Evolutionary conservation across 2,888 invertebrate species (phyloP).

Genomic region (Merodon equestris): DNA sequence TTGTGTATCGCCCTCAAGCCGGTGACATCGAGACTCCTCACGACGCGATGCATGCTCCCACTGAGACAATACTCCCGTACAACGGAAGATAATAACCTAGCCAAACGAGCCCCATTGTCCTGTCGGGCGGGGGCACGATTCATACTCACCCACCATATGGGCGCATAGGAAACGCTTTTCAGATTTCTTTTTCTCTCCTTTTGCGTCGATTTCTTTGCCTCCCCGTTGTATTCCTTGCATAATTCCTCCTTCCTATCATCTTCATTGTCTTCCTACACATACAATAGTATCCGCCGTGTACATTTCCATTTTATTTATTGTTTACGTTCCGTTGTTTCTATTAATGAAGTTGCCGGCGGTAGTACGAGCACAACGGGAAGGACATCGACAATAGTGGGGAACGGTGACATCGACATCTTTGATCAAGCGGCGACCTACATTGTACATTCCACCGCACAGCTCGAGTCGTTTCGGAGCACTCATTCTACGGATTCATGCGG

Average conservation of each 20-base stretch:
- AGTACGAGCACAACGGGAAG: neutral
- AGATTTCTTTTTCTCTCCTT: neutral
- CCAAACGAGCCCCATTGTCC: constrained; percentile 30
- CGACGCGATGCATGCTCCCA: constrained; percentile 13
- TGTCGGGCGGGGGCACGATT: constrained; percentile 33
- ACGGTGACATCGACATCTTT: constrained; percentile 57
- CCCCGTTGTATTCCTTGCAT: constrained; percentile 48
- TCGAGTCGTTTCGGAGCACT: constrained; percentile 9
- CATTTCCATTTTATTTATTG: constrained; percentile 61
- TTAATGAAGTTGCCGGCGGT: constrained; percentile 51
- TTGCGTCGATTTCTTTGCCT: constrained; percentile 44
- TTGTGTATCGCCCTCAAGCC: constrained; percentile 22
- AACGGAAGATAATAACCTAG: neutral
- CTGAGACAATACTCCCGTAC: constrained; percentile 8
- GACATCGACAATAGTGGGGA: neutral
- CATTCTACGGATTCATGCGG: constrained; percentile 22
- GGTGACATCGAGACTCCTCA: no score
- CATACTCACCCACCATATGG: constrained; percentile 50
- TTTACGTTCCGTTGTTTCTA: constrained; percentile 51
- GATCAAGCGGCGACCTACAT: constrained; percentile 56
- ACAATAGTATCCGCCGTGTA: no score
- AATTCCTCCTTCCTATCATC: constrained; percentile 16
- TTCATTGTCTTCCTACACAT: constrained; percentile 33
- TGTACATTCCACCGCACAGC: no score
- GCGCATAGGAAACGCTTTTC: constrained; percentile 57